These are phyloP conservation scores for Oreochromis mossambicus DNA, from an alignment of 2,797 vertebrate genomes.

Conservation along the genomic window DNA sequence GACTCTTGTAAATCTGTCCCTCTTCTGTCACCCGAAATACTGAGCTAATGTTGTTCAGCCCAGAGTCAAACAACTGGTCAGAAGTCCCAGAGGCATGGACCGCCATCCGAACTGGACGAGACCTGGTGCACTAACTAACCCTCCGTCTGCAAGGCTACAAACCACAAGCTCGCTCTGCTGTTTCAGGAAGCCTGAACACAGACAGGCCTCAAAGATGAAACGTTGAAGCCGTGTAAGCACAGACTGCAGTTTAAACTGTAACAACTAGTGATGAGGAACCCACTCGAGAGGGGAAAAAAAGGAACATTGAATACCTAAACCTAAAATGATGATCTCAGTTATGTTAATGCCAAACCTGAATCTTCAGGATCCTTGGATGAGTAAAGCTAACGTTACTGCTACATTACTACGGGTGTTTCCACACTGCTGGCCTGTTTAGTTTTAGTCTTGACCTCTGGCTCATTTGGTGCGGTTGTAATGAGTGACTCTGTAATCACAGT, in stretches of 20 bases:
- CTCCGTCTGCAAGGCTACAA: background rate
- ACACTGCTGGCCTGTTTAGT: background rate
- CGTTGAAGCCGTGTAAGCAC: background rate
- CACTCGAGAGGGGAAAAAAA: background rate
- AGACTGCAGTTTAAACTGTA: background rate
- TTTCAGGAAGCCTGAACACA: background rate
- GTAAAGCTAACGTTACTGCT: background rate
- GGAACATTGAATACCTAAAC: fast-evolving
- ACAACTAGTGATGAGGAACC: background rate
- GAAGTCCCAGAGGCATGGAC: background rate
- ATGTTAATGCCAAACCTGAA: background rate
- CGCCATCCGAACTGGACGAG: background rate
- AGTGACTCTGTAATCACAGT: background rate
- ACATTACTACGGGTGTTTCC: fast-evolving
- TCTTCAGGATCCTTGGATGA: background rate
- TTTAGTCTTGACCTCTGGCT: background rate
- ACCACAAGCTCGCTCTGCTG: background rate
- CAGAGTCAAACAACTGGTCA: background rate
- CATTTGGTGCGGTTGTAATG: fast-evolving
- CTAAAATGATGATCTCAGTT: background rate
- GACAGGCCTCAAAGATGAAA: fast-evolving
- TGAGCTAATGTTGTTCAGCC: background rate
- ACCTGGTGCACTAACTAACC: background rate
- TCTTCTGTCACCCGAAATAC: background rate
- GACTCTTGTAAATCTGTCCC: background rate